Evolutionary conservation across 2,888 invertebrate genomes (phyloP), one percentile per base, ranked within the genome.

Genomic region (Mimas tiliae): DNA sequence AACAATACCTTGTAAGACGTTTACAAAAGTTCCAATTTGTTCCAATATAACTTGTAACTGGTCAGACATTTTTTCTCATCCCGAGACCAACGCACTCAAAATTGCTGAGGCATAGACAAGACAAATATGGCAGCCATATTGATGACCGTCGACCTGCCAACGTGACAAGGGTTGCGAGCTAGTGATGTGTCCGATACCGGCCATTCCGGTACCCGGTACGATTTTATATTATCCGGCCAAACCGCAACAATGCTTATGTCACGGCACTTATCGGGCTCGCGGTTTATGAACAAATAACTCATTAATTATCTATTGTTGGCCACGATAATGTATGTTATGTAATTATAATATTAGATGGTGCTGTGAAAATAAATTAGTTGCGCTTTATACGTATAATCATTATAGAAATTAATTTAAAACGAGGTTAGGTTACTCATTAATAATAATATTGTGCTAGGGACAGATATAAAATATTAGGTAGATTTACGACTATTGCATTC

Each of bases 121-220:
- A 66, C 64, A 53, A 66, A 68, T 64, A 64, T 65, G 47, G 63
- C 58, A 63, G 58, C 63, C 52, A 67, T 69, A 69, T 69, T 69
- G 69, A 69, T 66, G 68, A 68, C 67, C 48, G 47, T 63, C 63
- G 48, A 50, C 62, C 64, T 65, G 68, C 64, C 68, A 68, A 19
- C 58, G 50, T 58, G 67, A 69, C 66, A 58, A 55, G 68, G 64
- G 67, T 67, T 58, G 64, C 9, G 38, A 21, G 21, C 62, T 66
- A 66, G 66, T 33, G 66, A 62, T 33, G 66, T 19, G 27, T 47
- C 2, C n/a, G 51, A 45, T 27, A 53, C 52, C 58, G 38, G 58
- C 11, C 55, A 65, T 47, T 58, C 65, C 65, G 48, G 14, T 16
- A 14, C 58, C 65, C 65, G 48, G 14, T 11, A 33, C 55, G 45